Evolutionary conservation across 2,113 vertebrate species (phyloP).

Genomic region (Zeus faber): DNA sequence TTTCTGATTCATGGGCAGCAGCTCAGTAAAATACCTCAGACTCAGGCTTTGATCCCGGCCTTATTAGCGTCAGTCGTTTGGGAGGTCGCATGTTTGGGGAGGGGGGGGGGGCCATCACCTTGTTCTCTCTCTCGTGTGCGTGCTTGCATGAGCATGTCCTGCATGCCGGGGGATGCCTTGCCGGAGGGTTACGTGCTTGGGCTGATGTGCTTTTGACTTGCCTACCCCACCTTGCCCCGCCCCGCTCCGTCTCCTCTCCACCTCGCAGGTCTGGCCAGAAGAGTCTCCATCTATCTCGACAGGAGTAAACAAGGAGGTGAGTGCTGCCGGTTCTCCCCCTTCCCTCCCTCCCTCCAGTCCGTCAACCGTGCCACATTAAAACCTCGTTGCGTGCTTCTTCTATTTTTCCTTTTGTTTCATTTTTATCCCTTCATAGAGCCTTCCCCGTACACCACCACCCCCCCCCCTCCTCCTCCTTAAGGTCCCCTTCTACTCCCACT

Average conservation of each 20-base stretch:
- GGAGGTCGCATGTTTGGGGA: conserved; percentile 33
- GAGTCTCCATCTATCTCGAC: conserved; percentile 91
- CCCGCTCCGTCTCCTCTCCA: conserved; percentile 25
- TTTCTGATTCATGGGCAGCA: conserved; percentile 19
- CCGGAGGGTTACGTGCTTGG: conserved; percentile 66
- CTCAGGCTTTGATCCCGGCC: neutral
- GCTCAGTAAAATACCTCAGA: neutral
- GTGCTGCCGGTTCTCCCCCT: conserved; percentile 50
- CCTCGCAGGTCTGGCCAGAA: conserved; percentile 86
- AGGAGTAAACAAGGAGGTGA: conserved; percentile 92
- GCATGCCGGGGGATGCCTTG: conserved; percentile 28
- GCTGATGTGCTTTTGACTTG: conserved; percentile 33
- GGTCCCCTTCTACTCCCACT: too few species aligned
- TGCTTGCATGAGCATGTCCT: conserved; percentile 21
- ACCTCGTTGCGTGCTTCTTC: too few species aligned
- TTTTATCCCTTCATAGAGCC: too few species aligned
- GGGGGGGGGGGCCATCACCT: conserved; percentile 50
- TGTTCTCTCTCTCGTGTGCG: conserved; percentile 23
- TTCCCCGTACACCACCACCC: too few species aligned
- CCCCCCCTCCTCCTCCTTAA: too few species aligned
- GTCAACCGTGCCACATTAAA: too few species aligned
- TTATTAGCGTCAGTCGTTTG: conserved; percentile 16
- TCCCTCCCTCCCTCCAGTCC: conserved; percentile 17
- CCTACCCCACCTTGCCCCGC: conserved; percentile 22
- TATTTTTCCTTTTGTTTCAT: too few species aligned